Conservation (phyloP, 2,888 invertebrate genomes). For the Cordilura impudica region DNA sequence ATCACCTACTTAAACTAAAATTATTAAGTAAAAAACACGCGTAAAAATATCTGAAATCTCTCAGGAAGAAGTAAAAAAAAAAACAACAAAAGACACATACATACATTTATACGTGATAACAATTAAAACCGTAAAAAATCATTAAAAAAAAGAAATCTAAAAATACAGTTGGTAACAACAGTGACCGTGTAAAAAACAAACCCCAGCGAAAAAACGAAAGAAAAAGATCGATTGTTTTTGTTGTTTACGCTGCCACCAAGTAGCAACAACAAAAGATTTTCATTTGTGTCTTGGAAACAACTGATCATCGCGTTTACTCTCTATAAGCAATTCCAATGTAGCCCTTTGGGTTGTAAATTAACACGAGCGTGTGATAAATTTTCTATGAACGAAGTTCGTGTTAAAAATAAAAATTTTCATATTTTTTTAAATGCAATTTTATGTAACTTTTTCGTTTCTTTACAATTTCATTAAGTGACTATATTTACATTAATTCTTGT, state of each 20-base stretch:
- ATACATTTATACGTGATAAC: slow-evolving; percentile 9
- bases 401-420: slow-evolving; percentile 66
- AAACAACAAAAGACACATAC: background rate
- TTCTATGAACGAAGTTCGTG: slow-evolving; percentile 66
- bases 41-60: slow-evolving; percentile 1
- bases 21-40: background rate
- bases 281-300: background rate
- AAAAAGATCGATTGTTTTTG: slow-evolving; percentile 8
- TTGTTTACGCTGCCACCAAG: background rate
- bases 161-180: slow-evolving; percentile 40
- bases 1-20: too few relatives aligned
- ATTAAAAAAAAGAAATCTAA: slow-evolving; percentile 21
- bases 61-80: background rate
- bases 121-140: slow-evolving; percentile 10
- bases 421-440: slow-evolving; percentile 51
- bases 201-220: background rate
- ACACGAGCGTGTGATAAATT: slow-evolving; percentile 68
- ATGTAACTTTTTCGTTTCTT: slow-evolving; percentile 12
- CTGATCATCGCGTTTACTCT: background rate
- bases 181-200: background rate
- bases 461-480: background rate
- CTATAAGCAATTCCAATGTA: slow-evolving; percentile 72
- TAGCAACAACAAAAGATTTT: too few relatives aligned
- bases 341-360: slow-evolving; percentile 71
- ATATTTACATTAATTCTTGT: too few relatives aligned